phyloP scores from a whole-genome alignment of 2,797 vertebrate species.

The Melanotaenia trifasciata region DNA sequence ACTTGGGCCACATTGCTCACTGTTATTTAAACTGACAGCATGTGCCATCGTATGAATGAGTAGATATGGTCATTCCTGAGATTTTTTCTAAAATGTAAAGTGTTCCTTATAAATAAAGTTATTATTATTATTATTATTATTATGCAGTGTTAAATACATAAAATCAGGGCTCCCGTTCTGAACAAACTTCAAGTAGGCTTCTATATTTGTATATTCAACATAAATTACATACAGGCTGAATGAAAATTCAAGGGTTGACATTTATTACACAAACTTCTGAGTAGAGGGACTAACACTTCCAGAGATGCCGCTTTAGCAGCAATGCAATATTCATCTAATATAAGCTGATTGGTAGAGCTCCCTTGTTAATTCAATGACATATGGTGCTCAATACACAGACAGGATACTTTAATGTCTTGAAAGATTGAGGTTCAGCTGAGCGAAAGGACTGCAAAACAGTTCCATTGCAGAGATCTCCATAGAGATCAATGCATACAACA shows the following conservation, averaged over 20 bases:
- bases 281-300: slow-evolving; percentile 25
- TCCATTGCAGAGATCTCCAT: slow-evolving; percentile 33
- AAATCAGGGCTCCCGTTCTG: neutral
- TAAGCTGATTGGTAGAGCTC: slow-evolving; percentile 31
- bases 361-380: slow-evolving; percentile 37
- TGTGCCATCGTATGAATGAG: neutral
- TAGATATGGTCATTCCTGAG: neutral
- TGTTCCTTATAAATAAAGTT: no score
- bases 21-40: neutral
- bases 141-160: neutral
- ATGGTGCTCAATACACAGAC: slow-evolving; percentile 48
- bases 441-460: slow-evolving; percentile 55
- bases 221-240: neutral
- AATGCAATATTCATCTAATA: slow-evolving; percentile 45
- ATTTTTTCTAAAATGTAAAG: no score
- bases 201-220: neutral
- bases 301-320: slow-evolving; percentile 33
- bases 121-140: no score
- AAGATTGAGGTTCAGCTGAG: slow-evolving; percentile 29
- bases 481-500: slow-evolving; percentile 65
- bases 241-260: slow-evolving; percentile 19
- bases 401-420: slow-evolving; percentile 43
- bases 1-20: neutral
- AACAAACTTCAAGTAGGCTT: neutral
- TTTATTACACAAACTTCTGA: slow-evolving; percentile 24